Conservation (phyloP, 2,888 invertebrate genomes). For the Aporophyla lueneburgensis region DNA sequence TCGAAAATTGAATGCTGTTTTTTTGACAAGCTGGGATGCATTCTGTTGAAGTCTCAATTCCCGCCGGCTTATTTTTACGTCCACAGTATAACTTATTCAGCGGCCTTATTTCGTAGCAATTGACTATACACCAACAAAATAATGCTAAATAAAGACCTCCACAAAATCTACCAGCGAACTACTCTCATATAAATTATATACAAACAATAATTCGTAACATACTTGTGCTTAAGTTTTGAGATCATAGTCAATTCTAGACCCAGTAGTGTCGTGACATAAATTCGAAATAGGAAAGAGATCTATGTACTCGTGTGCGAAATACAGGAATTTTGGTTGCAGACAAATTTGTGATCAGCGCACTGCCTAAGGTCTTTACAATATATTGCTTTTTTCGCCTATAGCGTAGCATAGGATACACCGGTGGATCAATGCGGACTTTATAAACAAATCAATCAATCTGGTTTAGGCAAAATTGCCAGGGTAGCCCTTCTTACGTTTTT, state of each 20-base stretch:
- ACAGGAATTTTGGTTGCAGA: not conserved
- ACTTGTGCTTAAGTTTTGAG: slow-evolving; percentile 56
- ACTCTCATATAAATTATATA: slow-evolving; percentile 43
- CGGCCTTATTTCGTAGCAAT: not conserved
- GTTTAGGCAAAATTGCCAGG: not conserved
- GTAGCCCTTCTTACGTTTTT: not conserved
- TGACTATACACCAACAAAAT: not conserved
- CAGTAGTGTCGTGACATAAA: slow-evolving; percentile 55
- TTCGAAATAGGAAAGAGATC: slow-evolving; percentile 53
- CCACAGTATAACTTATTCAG: not conserved
- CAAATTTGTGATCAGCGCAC: not conserved
- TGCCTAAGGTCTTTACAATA: not conserved
- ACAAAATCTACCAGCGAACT: slow-evolving; percentile 16
- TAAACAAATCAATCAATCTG: not conserved
- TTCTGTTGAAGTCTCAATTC: too few species aligned
- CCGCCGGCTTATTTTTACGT: too few species aligned
- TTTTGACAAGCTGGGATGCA: too few species aligned
- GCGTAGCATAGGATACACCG: not conserved
- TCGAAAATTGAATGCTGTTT: too few species aligned
- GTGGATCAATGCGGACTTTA: too few species aligned
- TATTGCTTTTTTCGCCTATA: not conserved
- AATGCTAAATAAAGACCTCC: slow-evolving; percentile 22
- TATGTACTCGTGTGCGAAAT: slow-evolving; percentile 31
- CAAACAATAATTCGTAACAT: slow-evolving; percentile 49
- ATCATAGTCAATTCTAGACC: slow-evolving; percentile 56